These are phyloP conservation scores for Silvanus unidentatus DNA, from an alignment of 2,888 invertebrate species.

Conservation along the genomic window DNA sequence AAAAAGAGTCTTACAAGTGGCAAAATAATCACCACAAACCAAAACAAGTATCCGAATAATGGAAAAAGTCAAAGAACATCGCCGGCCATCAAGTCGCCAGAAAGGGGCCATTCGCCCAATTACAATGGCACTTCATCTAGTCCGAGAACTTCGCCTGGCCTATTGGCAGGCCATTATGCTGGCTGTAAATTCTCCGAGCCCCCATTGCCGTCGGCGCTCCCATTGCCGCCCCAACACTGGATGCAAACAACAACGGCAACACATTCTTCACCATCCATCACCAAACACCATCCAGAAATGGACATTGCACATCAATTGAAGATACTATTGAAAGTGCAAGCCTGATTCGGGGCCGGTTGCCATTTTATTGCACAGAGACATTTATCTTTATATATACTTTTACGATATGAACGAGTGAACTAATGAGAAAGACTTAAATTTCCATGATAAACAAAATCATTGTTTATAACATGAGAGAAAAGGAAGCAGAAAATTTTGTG, in stretches of 20 bases:
- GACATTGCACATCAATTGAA: conserved; percentile 43
- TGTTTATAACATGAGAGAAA: too few relatives aligned
- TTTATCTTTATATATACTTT: conserved; percentile 38
- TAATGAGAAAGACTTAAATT: conserved; percentile 19
- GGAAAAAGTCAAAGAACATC: conserved; percentile 9
- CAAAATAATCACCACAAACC: conserved; percentile 25
- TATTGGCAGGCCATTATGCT: conserved; percentile 52
- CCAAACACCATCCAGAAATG: conserved; percentile 28
- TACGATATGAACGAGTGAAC: conserved; percentile 35
- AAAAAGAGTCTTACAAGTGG: conserved; percentile 34
- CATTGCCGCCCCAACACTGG: conserved; percentile 69
- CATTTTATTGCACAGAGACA: conserved; percentile 27
- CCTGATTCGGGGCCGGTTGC: conserved; percentile 40
- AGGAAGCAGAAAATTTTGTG: conserved; percentile 11
- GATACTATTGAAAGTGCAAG: conserved; percentile 45
- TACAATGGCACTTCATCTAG: conserved; percentile 6
- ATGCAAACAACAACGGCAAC: too few relatives aligned
- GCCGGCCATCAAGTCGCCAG: conserved; percentile 9
- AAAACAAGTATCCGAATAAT: conserved; percentile 8
- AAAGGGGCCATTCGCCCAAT: not conserved
- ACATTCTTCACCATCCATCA: conserved; percentile 31
- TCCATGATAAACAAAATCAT: conserved; percentile 4
- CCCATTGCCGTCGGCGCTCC: conserved; percentile 65
- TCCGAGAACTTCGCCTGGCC: conserved; percentile 39
- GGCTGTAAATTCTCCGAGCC: conserved; percentile 67